Percentiles rank a stretch among this genome's conserved stretches.
Evolutionary conservation across 2,888 invertebrate species (phyloP).

Genomic region (Epinotia bilunana): DNA sequence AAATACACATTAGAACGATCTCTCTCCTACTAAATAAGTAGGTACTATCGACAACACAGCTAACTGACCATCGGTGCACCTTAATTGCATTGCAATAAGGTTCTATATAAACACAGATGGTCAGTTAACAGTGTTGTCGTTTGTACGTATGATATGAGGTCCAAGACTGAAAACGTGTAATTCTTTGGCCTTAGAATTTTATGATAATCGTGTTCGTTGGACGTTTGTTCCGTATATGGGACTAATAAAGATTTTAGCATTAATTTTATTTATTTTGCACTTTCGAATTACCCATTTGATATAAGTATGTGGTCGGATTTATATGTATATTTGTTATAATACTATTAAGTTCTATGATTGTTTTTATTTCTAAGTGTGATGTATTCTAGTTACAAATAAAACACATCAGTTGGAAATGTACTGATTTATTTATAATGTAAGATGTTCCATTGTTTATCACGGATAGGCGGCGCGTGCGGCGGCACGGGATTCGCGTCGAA

Average conservation of each 20-base stretch:
- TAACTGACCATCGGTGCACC: no score
- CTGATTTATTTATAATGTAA: conserved; percentile 11
- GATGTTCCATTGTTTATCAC: no score
- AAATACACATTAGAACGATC: no score
- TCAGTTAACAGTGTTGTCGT: no score
- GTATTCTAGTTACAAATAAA: conserved; percentile 46
- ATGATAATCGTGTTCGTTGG: background rate
- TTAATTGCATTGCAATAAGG: no score
- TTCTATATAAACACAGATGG: no score
- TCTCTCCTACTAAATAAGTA: background rate
- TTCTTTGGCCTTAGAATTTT: background rate
- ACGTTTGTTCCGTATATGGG: background rate
- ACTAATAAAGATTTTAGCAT: background rate
- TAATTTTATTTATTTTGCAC: background rate
- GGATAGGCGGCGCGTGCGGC: no score
- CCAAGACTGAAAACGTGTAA: background rate
- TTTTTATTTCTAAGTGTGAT: conserved; percentile 51
- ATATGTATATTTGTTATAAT: conserved; percentile 48
- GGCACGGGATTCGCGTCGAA: no score
- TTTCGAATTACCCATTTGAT: conserved; percentile 6
- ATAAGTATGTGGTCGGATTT: conserved; percentile 38
- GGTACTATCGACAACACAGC: no score
- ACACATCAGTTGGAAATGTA: background rate
- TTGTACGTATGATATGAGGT: background rate
- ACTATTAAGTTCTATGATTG: conserved; percentile 26